These are phyloP conservation scores for Paraplagusia blochii DNA, from an alignment of 2,113 vertebrate species.

Conservation along the genomic window DNA sequence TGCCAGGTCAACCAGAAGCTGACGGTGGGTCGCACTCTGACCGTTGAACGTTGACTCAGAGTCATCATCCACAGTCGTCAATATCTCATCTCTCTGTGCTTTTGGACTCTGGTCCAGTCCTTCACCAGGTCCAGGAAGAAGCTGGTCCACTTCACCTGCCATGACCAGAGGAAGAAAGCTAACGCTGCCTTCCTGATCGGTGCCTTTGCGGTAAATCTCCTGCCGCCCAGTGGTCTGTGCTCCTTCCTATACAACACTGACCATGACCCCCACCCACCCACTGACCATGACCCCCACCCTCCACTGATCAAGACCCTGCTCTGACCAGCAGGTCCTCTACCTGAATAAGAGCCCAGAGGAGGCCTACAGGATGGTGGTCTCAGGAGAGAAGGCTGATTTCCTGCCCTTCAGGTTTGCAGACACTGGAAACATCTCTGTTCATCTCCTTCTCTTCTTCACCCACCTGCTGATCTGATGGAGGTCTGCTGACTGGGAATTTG, in stretches of 20 bases:
- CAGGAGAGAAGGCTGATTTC: constrained; percentile 83
- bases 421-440: no score
- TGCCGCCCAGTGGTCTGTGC: neutral
- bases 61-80: neutral
- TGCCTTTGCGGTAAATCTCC: constrained; percentile 86
- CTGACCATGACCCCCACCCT: neutral
- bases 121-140: constrained; percentile 89
- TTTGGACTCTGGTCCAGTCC: constrained; percentile 71
- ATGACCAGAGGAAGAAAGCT: constrained; percentile 88
- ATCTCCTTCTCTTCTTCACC: no score
- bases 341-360: constrained; percentile 92
- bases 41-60: no score
- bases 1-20: constrained; percentile 92
- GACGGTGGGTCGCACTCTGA: constrained; percentile 75
- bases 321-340: constrained; percentile 81
- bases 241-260: no score
- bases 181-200: constrained; percentile 90
- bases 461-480: no score
- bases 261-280: neutral
- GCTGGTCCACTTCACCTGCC: constrained; percentile 87
- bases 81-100: neutral
- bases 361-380: constrained; percentile 81
- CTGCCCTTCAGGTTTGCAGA: constrained; percentile 85
- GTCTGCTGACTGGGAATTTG: constrained; percentile 10
- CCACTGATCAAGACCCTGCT: neutral